Evolutionary conservation across 2,888 invertebrate species (phyloP).

Genomic region (Idaea straminata): DNA sequence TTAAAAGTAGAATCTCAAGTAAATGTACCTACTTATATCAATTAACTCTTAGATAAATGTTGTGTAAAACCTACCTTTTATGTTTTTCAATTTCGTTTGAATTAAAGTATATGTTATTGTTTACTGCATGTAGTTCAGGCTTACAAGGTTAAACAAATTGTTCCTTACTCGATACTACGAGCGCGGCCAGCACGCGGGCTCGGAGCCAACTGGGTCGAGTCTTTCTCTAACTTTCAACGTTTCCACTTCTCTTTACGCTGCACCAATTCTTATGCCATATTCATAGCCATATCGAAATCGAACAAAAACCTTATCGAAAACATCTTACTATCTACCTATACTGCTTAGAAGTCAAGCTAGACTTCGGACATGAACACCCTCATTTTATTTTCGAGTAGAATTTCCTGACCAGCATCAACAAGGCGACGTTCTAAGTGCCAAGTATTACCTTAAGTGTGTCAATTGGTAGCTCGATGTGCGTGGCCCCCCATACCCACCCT

Average conservation of each 20-base stretch:
- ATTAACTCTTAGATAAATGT: too few species aligned
- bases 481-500: constrained; percentile 59
- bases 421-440: constrained; percentile 64
- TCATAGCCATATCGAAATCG: constrained; percentile 25
- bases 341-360: neutral
- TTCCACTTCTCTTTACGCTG: constrained; percentile 48
- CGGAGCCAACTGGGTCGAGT: constrained; percentile 75
- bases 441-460: constrained; percentile 79
- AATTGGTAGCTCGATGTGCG: constrained; percentile 78
- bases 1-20: too few species aligned
- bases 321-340: neutral
- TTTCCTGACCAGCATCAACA: constrained; percentile 47
- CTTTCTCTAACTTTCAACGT: constrained; percentile 67
- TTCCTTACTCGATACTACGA: constrained; percentile 24
- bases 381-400: neutral
- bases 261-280: constrained; percentile 31
- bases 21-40: too few species aligned
- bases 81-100: neutral
- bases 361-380: neutral
- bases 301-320: constrained; percentile 11
- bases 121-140: constrained; percentile 16
- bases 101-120: constrained; percentile 17
- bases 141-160: constrained; percentile 31
- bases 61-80: neutral
- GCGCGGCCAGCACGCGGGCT: constrained; percentile 57